A percentile compares a stretch with the other conserved stretches of the same genome.
phyloP scores from a whole-genome alignment of 2,888 invertebrate species.

The Aspidiotus rigidus region DNA sequence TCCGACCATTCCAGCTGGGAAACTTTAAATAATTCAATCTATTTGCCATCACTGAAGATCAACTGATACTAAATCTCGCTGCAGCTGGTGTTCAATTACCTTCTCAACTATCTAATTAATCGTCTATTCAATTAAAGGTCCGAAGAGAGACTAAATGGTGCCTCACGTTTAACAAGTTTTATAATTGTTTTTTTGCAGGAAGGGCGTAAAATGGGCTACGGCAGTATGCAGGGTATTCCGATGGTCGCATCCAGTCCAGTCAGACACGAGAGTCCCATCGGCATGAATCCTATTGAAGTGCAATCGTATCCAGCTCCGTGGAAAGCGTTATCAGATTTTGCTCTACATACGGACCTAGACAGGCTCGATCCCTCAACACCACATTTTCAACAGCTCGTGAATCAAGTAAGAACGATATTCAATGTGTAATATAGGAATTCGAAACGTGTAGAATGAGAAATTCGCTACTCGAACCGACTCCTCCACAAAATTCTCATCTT shows the following conservation, averaged over 20 bases:
- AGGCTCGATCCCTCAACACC: slow-evolving; percentile 74
- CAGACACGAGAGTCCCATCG: slow-evolving; percentile 76
- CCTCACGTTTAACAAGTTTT: background rate
- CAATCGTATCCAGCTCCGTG: slow-evolving; percentile 93
- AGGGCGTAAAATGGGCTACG: slow-evolving; percentile 86
- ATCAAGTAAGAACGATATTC: slow-evolving; percentile 57
- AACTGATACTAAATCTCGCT: too few species aligned
- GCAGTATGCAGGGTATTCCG: slow-evolving; percentile 92
- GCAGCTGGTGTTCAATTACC: too few species aligned
- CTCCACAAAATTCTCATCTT: too few species aligned
- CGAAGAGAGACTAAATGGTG: too few species aligned
- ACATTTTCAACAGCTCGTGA: slow-evolving; percentile 92
- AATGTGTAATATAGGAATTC: too few species aligned
- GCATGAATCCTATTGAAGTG: slow-evolving; percentile 79
- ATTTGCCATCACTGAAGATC: too few species aligned
- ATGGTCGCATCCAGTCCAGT: slow-evolving; percentile 94
- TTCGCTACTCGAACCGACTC: too few species aligned
- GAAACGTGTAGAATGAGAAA: too few species aligned
- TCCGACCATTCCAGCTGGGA: too few species aligned
- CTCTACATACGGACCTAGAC: slow-evolving; percentile 87
- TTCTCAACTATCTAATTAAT: too few species aligned
- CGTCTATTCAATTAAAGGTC: too few species aligned
- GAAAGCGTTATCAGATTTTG: slow-evolving; percentile 94
- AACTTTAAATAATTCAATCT: too few species aligned
- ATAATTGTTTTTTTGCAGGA: slow-evolving; percentile 55